Percentiles rank a stretch among this genome's conserved stretches.
phyloP scores from a whole-genome alignment of 2,888 invertebrate species.

The Bimastos eiseni region DNA sequence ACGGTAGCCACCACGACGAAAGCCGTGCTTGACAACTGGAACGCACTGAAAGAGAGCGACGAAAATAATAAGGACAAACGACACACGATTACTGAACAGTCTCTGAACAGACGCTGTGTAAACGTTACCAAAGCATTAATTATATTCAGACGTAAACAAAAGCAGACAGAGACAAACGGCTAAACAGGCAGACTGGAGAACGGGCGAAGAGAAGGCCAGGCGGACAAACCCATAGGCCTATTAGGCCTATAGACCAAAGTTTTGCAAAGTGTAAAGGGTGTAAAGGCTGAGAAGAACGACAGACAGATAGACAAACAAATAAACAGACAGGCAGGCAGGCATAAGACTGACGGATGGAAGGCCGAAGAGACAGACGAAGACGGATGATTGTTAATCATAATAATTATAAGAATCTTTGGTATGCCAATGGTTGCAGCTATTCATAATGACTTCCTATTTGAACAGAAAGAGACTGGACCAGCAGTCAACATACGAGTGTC shows the following conservation, averaged over 20 bases:
- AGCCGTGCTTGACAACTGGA: slow-evolving; percentile 81
- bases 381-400: no score
- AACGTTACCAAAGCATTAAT: background rate
- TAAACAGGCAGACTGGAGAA: no score
- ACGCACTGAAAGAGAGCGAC: slow-evolving; percentile 73
- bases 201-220: no score
- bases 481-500: slow-evolving; percentile 62
- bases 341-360: background rate
- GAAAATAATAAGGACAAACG: background rate
- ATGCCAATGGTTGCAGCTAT: background rate
- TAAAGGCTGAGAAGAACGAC: background rate
- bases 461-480: background rate
- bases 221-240: no score
- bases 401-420: background rate
- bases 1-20: slow-evolving; percentile 86
- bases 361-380: background rate
- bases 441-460: background rate
- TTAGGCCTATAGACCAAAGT: no score
- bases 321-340: background rate
- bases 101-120: background rate
- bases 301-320: background rate
- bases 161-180: no score
- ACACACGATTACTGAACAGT: background rate
- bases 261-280: no score
- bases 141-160: background rate